Base-by-base conservation (phyloP, 2,113 vertebrate species). In the Chionomys nivalis region DNA sequence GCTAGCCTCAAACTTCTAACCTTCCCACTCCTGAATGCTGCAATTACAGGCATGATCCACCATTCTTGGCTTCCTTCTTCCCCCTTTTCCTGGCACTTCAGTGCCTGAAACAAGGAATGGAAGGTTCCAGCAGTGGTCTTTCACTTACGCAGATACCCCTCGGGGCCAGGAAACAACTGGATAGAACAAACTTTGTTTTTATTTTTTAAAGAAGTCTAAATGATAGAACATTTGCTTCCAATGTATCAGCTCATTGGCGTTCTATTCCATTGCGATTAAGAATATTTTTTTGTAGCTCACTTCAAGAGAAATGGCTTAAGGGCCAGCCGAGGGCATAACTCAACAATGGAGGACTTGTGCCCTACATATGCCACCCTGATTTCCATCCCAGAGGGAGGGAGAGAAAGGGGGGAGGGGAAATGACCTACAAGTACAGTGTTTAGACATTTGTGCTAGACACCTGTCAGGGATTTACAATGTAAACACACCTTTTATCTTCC, bases 211-310 rank as follows among this genome's bases (percentile, higher is more conserved):
- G 86, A 93, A 79, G 49, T 94, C 42, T 68, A 94, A 90, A 90
- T 3, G 77, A 73, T 42, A 91, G 47, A 93, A 87, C n/a, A 90
- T 78, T 68, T 91, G 49, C 21, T 79, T 75, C 55, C 31, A 93
- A 42, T 77, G 26, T 10, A 6, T 76, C 36, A 87, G 52, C 47
- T 78, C 76, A 92, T 39, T 77, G 82, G 58, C 28, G 70, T 83
- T 89, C 92, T 94, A 94, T 89, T 91, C 10, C 63, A 86, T 89
- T 55, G 75, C 73, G 47, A 94, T 86, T 87, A 39, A 75, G 63
- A 96, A 88, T 13, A 14, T 76, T 94, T 85, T 95, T 85, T 95
- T 82, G 89, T 86, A 82, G 72, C 58, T 36, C 14, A 82, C 39
- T 89, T 96, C 26, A 72, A 95, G 63, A 79, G 63, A 96, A 93